Evolutionary conservation across 2,113 vertebrate species (phyloP).

Genomic region (Pseudopipra pipra): DNA sequence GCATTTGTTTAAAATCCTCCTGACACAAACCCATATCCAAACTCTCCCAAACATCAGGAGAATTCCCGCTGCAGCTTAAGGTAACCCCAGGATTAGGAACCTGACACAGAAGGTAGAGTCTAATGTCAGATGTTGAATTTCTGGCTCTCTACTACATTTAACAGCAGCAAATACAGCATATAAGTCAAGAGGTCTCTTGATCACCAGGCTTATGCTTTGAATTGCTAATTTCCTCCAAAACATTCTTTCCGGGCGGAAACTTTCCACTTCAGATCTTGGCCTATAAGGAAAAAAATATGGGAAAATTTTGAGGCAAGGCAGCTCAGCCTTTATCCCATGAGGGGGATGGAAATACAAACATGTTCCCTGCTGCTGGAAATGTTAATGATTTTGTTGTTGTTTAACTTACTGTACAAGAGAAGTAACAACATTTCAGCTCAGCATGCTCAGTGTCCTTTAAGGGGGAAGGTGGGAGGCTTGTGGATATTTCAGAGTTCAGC

Average conservation of each 20-base stretch:
- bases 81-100: neutral
- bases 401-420: neutral
- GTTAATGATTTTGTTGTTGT: conserved; percentile 23
- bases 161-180: neutral
- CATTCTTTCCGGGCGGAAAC: neutral
- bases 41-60: neutral
- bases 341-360: conserved; percentile 23
- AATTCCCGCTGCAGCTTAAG: neutral
- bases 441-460: conserved; percentile 2
- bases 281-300: neutral
- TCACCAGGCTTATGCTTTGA: neutral
- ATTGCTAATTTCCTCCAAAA: neutral
- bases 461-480: conserved; percentile 50
- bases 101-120: neutral
- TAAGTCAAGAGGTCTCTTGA: neutral
- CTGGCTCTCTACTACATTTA: neutral
- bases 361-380: neutral
- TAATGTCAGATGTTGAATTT: neutral
- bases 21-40: neutral
- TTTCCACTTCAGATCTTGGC: neutral
- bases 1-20: neutral
- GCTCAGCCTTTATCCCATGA: neutral
- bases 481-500: conserved; percentile 41
- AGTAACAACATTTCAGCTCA: conserved; percentile 34
- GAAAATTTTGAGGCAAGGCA: neutral